Evolutionary conservation across 2,797 vertebrate species (phyloP).

Genomic region (Geotria australis): DNA sequence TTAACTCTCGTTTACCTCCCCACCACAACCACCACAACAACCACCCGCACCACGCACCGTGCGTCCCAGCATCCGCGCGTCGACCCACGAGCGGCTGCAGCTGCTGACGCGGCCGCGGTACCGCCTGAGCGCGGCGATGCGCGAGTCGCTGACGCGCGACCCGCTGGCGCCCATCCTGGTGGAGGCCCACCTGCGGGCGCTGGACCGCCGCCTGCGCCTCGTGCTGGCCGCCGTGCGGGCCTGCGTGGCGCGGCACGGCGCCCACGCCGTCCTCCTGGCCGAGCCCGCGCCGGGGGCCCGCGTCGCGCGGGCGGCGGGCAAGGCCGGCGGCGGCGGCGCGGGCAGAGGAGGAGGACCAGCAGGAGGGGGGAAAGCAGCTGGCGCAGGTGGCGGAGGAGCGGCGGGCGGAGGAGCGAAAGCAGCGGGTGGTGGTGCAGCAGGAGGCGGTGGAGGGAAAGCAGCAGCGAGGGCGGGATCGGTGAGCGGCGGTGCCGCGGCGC

Average conservation of each 20-base stretch:
- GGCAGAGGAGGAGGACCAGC: too few species aligned
- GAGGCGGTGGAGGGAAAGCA: too few species aligned
- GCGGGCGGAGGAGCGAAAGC: too few species aligned
- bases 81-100: slow-evolving; percentile 33
- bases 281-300: slow-evolving; percentile 9
- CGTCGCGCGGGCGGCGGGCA: slow-evolving; percentile 57
- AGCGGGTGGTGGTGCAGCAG: too few species aligned
- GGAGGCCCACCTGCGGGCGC: slow-evolving; percentile 42
- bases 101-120: slow-evolving; percentile 28
- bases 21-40: too few species aligned
- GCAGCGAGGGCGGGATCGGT: too few species aligned
- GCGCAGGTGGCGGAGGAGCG: too few species aligned
- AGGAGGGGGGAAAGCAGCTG: too few species aligned
- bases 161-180: slow-evolving; percentile 32
- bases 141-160: slow-evolving; percentile 45
- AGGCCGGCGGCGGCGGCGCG: slow-evolving; percentile 31
- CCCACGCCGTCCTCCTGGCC: slow-evolving; percentile 21
- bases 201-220: slow-evolving; percentile 47
- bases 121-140: slow-evolving; percentile 52
- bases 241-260: slow-evolving; percentile 26
- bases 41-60: too few species aligned
- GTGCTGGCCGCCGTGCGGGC: slow-evolving; percentile 21
- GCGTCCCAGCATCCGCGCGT: slow-evolving; percentile 54
- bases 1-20: too few species aligned
- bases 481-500: too few species aligned